phyloP scores from a whole-genome alignment of 2,797 vertebrate species.

The Phyllotis vaccarum region DNA sequence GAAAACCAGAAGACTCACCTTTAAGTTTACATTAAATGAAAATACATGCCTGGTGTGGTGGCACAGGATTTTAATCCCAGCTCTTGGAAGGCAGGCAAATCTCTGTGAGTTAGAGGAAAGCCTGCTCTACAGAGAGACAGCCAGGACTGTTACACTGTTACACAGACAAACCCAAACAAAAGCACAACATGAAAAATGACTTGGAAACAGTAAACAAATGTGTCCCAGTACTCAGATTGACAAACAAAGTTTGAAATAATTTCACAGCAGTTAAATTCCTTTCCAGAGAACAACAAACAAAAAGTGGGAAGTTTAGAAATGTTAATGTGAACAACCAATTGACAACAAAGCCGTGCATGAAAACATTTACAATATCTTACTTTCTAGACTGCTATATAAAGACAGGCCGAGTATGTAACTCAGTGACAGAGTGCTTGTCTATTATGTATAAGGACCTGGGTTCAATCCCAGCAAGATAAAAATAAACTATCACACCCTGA shows the following conservation, averaged over 20 bases:
- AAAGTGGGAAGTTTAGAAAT: slow-evolving; percentile 8
- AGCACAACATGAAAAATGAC: not conserved
- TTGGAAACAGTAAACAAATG: not conserved
- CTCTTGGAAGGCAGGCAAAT: not conserved
- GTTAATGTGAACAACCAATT: not conserved
- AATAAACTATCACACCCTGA: not conserved
- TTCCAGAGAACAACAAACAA: slow-evolving; percentile 41
- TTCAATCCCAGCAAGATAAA: not conserved
- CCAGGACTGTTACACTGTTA: not conserved
- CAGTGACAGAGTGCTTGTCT: not conserved
- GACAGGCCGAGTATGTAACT: not conserved
- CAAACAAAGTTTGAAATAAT: slow-evolving; percentile 37
- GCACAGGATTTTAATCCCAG: not conserved
- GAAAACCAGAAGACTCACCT: not conserved
- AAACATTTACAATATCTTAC: not conserved
- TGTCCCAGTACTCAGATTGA: not conserved
- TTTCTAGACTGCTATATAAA: not conserved
- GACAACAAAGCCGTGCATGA: not conserved
- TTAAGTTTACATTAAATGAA: slow-evolving; percentile 8
- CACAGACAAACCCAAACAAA: not conserved
- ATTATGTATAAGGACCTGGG: not conserved
- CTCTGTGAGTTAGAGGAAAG: not conserved
- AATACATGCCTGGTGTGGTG: not conserved
- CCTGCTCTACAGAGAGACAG: not conserved
- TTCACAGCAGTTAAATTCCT: not conserved